Evolutionary conservation across 2,113 vertebrate genomes (phyloP).

Genomic region (Macroglossus sobrinus): DNA sequence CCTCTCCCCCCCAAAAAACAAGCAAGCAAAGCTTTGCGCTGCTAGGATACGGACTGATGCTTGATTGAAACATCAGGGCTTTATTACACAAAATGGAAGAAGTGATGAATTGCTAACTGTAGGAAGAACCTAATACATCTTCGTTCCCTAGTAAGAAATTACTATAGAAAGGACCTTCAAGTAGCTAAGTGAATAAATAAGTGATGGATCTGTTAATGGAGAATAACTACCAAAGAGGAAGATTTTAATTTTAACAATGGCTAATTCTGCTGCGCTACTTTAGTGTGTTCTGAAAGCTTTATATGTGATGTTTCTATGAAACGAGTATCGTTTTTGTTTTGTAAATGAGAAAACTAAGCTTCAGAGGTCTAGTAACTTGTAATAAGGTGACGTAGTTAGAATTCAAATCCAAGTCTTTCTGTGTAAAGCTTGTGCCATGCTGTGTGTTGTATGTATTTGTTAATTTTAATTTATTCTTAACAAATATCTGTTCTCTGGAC

Average conservation of each 20-base stretch:
- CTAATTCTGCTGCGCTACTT: not conserved
- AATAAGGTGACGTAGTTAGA: not conserved
- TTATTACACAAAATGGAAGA: not conserved
- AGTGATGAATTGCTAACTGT: not conserved
- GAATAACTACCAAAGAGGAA: not conserved
- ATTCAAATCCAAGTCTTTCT: not conserved
- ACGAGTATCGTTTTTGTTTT: not conserved
- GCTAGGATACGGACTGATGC: not conserved
- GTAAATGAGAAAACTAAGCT: not conserved
- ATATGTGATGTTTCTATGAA: not conserved
- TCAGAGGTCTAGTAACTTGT: not conserved
- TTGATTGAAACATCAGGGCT: not conserved
- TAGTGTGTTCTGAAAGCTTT: not conserved
- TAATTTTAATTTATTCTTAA: not conserved
- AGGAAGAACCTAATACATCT: not conserved
- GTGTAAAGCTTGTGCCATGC: not conserved
- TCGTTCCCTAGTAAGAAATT: not conserved
- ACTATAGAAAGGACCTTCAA: not conserved
- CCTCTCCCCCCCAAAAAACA: not conserved
- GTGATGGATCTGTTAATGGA: not conserved
- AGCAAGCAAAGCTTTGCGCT: not conserved
- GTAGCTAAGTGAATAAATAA: not conserved
- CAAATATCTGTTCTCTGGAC: not conserved
- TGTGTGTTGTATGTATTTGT: not conserved
- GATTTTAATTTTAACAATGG: constrained; percentile 29